phyloP scores from a whole-genome alignment of 2,113 vertebrate genomes.

The Ramphastos sulfuratus region DNA sequence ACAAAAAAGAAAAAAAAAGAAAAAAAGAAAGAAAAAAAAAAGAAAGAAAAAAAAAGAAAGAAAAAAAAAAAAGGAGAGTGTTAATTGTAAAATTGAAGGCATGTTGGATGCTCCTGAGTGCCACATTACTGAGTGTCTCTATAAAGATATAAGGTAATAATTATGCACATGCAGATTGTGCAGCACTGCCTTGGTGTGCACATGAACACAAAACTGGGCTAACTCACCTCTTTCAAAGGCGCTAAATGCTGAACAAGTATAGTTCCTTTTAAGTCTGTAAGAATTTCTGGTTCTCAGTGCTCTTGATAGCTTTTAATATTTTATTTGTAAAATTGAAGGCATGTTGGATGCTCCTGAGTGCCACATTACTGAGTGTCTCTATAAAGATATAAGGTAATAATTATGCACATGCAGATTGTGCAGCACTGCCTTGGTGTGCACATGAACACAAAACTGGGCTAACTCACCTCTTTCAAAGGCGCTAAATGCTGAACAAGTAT shows the following conservation, averaged over 20 bases:
- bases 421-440: not conserved
- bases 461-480: not conserved
- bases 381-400: not conserved
- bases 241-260: not conserved
- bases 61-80: too few relatives aligned
- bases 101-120: not conserved
- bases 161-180: not conserved
- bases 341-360: not conserved
- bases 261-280: not conserved
- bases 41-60: too few relatives aligned
- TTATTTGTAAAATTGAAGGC: slow-evolving; percentile 3
- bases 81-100: not conserved
- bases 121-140: not conserved
- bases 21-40: too few relatives aligned
- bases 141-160: not conserved
- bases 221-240: not conserved
- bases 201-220: not conserved
- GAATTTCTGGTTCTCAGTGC: not conserved
- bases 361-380: not conserved
- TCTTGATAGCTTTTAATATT: slow-evolving; percentile 21
- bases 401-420: not conserved
- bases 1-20: too few relatives aligned
- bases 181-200: not conserved
- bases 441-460: not conserved
- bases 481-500: not conserved